Evolutionary conservation across 2,113 vertebrate species (phyloP), one percentile per base, ranked within the genome.

Genomic region (Charadrius vociferus): DNA sequence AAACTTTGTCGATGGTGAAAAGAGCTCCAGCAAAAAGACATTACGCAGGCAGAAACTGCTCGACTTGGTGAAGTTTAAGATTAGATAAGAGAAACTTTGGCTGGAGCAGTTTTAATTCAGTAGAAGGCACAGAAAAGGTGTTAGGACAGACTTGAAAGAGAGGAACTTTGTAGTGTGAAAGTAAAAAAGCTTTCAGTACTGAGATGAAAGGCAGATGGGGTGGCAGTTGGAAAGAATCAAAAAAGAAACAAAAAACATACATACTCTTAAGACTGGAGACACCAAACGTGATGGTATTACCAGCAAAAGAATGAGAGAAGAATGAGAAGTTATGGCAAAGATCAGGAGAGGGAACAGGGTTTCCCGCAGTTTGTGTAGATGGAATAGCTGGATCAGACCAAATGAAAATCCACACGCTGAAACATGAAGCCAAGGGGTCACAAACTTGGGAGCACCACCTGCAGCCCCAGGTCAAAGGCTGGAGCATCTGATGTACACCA

Each of bases 141-240:
- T 94, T 47, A 96, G 89, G 77, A 89, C 65, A 94, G 91, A 93
- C 72, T 37, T 37, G 83, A 93, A 78, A 71, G 36, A 92, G 55
- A 86, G 30, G 32, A 96, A 50, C 86, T 75, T 93, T 22, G 55
- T 30, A 74, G 29, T 21, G 32, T 78, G 77, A 94, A 96, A 86
- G 55, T 15, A 50, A 66, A 70, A 77, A 83, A 73, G 65, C 45
- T 78, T 86, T 74, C 72, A 47, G 61, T 52, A 14, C 66, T 14
- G 66, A 84, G 37, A 85, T 52, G 87, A 91, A 95, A 88, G 71
- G 61, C 91, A 96, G 92, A 95, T 90, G 95, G 78, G n/a, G 62
- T 77, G 62, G 81, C 87, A 96, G 81, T 85, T 91, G 70, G 84
- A 85, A 88, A 81, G 50, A 86, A 49, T 34, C 26, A 27, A 43